phyloP scores from a whole-genome alignment of 2,888 invertebrate genomes.

The Pseudococcus jackbeardsleyi region DNA sequence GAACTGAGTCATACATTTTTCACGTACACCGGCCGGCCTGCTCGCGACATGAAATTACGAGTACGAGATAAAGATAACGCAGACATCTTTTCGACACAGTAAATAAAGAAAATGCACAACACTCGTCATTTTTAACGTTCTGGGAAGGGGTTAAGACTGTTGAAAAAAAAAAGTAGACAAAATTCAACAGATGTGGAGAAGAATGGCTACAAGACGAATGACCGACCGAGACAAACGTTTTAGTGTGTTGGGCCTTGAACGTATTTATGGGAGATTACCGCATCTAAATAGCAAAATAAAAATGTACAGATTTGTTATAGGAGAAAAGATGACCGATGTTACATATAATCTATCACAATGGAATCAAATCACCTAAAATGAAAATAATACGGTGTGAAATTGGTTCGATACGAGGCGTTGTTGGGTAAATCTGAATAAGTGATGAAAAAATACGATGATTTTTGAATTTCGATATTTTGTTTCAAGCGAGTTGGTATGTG shows the following conservation, averaged over 20 bases:
- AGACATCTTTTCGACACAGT: slow-evolving; percentile 27
- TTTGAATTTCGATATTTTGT: neutral
- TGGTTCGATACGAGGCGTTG: slow-evolving; percentile 23
- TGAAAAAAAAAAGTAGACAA: slow-evolving; percentile 52
- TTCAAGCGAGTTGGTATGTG: neutral
- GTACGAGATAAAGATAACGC: slow-evolving; percentile 47
- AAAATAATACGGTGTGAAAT: slow-evolving; percentile 39
- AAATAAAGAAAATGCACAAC: slow-evolving; percentile 43
- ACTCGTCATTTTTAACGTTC: slow-evolving; percentile 30
- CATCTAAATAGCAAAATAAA: slow-evolving; percentile 63
- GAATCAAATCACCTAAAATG: slow-evolving; percentile 19
- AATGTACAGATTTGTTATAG: slow-evolving; percentile 35
- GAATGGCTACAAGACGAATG: slow-evolving; percentile 57
- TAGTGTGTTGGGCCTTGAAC: slow-evolving; percentile 56
- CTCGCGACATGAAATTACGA: slow-evolving; percentile 44
- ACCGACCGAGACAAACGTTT: slow-evolving; percentile 62
- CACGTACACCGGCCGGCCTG: slow-evolving; percentile 16
- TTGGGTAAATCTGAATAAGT: neutral
- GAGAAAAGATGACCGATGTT: slow-evolving; percentile 16
- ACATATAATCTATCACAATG: slow-evolving; percentile 31
- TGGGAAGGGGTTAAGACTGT: slow-evolving; percentile 29
- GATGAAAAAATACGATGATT: neutral
- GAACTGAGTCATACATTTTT: slow-evolving; percentile 37
- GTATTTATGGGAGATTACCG: slow-evolving; percentile 61
- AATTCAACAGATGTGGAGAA: slow-evolving; percentile 58